Base-by-base conservation (phyloP, 2,888 invertebrate species). In the Notocelia uddmanniana region DNA sequence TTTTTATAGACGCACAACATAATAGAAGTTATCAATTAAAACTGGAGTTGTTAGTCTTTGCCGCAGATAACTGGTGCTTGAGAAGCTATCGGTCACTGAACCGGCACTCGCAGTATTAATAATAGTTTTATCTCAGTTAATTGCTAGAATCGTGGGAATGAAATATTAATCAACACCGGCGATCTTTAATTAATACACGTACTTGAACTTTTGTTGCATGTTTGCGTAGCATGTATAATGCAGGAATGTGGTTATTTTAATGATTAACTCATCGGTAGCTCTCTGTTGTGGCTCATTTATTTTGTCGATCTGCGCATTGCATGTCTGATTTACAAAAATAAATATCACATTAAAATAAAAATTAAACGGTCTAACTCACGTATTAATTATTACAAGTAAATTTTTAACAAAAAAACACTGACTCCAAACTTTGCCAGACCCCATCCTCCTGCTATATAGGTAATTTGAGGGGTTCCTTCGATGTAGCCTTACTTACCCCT, bases 61-160 rank as follows among this genome's bases (percentile, higher is more conserved):
- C 54, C 48, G 11, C 19, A 69, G 73, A 73, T 73, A 73, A 73
- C 41, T 66, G 63, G 54, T 60, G 50, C 54, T 73, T 60, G 69
- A 54, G 48, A 60, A 54, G 69, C 21, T 73, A 73, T 73, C 73
- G 69, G 69, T 41, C 69, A 59, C 41, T 66, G 73, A 73, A 50
- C 66, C 50, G 19, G 31, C 41, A 58, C 62, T 69, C 41, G 64
- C 34, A 73, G 59, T 58, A 66, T 2, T 5, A 2, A 26, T 5
- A 26, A 5, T 26, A 31, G n/a, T n/a, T n/a, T 69, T 73, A 64
- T 69, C 69, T 58, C 41, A 45, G 60, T 73, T 69, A 69, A 73
- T 69, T 73, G 54, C 50, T 69, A 66, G 69, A 60, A 55, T 64
- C 69, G 69, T 73, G 69, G 73, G 73, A 73, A 68, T 68, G 68